Base-by-base conservation (phyloP, 2,113 vertebrate genomes). In the Silurus asotus region DNA sequence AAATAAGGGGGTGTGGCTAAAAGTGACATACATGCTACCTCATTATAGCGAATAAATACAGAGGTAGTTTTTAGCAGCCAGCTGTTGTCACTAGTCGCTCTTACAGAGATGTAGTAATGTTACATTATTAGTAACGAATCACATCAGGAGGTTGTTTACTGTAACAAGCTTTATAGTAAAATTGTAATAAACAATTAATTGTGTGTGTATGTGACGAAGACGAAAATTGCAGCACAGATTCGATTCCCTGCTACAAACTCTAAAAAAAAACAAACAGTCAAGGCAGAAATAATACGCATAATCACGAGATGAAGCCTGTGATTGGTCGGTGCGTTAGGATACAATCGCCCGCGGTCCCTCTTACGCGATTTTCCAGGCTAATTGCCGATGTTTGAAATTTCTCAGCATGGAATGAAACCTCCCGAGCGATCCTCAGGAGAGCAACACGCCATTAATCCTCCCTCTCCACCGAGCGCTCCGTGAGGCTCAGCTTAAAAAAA, bases 331-430 rank as follows among this genome's bases (percentile, higher is more conserved):
- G 48, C 4, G 20, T 19, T 62, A 10, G 4, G 49, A n/a, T 25
- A 11, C 9, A 2, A 6, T 14, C 48, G 10, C 5, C 9, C 5
- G 0, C 20, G 1, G 28, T 48, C 45, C 17, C 69, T n/a, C 49
- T 23, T 6, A 17, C 62, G 61, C 53, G 80, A 75, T 78, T 25
- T 75, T 58, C 65, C 87, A 64, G 80, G 56, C 64, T 76, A 70
- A 13, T 58, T 61, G 72, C 55, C 79, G 70, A 82, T 87, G n/a
- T 80, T 83, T 86, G 48, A 83, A 45, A 14, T 76, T 55, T 51
- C 49, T 4, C 28, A 25, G 23, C 55, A 17, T 58, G n/a, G 25
- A 62, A n/a, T 23, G 15, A 88, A 83, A 45, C 64, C 58, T 85
- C 78, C 70, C 74, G 25, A 79, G 79, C 84, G 75, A 75, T 55